phyloP scores from a whole-genome alignment of 2,797 vertebrate genomes.

The Anguilla obscura region DNA sequence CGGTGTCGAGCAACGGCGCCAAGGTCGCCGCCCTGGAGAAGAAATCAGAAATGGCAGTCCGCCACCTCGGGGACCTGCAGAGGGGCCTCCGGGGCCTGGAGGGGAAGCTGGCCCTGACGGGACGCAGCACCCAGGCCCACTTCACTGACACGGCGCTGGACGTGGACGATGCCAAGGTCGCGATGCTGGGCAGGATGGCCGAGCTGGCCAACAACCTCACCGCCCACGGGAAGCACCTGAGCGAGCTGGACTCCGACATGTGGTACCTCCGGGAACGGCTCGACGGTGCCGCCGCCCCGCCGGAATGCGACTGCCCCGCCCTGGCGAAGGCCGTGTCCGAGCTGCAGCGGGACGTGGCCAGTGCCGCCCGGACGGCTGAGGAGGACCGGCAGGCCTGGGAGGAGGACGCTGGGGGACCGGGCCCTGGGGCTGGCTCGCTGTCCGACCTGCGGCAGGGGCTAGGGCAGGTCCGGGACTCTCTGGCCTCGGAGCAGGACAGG shows the following conservation, averaged over 20 bases:
- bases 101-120: constrained; percentile 61
- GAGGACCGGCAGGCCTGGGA: constrained; percentile 64
- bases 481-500: constrained; percentile 66
- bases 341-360: constrained; percentile 63
- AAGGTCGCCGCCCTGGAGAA: constrained; percentile 58
- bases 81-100: constrained; percentile 64
- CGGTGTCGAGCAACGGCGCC: constrained; percentile 66
- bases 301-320: constrained; percentile 72
- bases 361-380: constrained; percentile 64
- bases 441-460: constrained; percentile 67
- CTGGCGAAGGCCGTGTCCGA: constrained; percentile 52
- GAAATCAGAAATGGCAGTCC: constrained; percentile 47
- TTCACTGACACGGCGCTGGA: constrained; percentile 84
- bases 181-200: constrained; percentile 65
- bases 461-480: constrained; percentile 67
- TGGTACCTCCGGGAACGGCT: constrained; percentile 58
- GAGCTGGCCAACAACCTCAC: constrained; percentile 70
- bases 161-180: constrained; percentile 77
- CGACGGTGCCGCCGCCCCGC: constrained; percentile 46
- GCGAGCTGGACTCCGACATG: constrained; percentile 58
- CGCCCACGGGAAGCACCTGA: constrained; percentile 51
- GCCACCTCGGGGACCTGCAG: constrained; percentile 63
- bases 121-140: constrained; percentile 59
- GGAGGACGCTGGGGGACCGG: not conserved
- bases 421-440: constrained; percentile 62